Conservation (phyloP, 2,113 vertebrate species). For the Etheostoma cragini region DNA sequence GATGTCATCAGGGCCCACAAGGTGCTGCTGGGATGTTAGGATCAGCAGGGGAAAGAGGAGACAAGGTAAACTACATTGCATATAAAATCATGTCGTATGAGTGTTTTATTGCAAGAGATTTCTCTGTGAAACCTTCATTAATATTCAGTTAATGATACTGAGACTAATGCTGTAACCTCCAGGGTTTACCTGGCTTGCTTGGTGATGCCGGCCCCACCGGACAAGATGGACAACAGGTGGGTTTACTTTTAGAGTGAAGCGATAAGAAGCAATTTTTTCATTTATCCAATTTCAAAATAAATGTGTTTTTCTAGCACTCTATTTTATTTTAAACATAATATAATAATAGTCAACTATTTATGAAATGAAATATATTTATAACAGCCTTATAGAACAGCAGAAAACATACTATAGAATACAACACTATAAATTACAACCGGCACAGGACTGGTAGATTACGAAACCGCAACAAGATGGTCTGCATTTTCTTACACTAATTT, state of each 20-base stretch:
- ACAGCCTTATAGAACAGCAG: background rate
- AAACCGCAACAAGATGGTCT: too few relatives aligned
- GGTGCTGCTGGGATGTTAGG: constrained; percentile 82
- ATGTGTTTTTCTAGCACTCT: background rate
- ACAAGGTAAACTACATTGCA: constrained; percentile 80
- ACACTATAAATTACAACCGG: background rate
- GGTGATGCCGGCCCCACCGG: constrained; percentile 77
- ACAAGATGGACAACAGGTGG: constrained; percentile 80
- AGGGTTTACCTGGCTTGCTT: constrained; percentile 77
- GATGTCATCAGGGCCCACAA: constrained; percentile 79
- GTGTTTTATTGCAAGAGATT: background rate
- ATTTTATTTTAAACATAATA: background rate
- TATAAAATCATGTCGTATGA: background rate
- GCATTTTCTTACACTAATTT: too few relatives aligned
- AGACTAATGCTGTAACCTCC: background rate
- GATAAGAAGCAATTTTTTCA: background rate
- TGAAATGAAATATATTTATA: background rate
- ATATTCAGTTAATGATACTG: background rate
- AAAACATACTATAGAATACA: background rate
- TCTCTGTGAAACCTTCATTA: background rate
- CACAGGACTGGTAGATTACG: background rate
- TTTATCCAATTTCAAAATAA: background rate
- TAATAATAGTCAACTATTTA: background rate
- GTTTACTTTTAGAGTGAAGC: constrained; percentile 25
- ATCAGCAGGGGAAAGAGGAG: constrained; percentile 82